Evolutionary conservation across 1,140 invertebrate genomes (phyloP).

Genomic region (Aricia agestis): DNA sequence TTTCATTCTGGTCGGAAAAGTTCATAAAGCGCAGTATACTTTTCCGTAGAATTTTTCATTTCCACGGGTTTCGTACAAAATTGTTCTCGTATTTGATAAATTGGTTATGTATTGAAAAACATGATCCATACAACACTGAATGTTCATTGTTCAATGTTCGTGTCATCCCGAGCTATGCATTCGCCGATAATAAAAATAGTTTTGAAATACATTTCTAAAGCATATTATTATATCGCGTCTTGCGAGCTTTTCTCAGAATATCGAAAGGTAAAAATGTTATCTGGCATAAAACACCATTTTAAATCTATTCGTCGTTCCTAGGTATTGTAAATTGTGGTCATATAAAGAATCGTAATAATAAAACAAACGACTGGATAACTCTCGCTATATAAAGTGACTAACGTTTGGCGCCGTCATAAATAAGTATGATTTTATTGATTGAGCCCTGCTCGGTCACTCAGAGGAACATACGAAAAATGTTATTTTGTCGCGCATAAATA

Average conservation of each 20-base stretch:
- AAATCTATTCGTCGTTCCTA: neutral
- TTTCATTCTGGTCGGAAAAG: neutral
- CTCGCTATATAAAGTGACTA: constrained; percentile 1
- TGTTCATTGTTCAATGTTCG: no score
- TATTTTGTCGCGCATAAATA: constrained; percentile 73
- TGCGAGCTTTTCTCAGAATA: neutral
- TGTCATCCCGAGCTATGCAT: neutral
- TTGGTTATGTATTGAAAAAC: neutral
- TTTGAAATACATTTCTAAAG: no score
- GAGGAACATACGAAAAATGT: constrained; percentile 71
- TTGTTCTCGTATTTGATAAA: neutral
- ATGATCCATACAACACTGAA: neutral
- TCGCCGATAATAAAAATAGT: neutral
- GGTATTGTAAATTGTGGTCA: neutral
- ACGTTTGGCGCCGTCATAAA: constrained; percentile 55
- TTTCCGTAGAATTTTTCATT: constrained; percentile 1
- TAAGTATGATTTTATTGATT: constrained; percentile 68
- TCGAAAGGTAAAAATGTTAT: neutral
- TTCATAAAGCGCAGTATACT: neutral
- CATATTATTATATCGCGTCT: no score
- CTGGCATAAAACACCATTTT: neutral
- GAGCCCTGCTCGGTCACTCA: constrained; percentile 55
- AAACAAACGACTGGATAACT: neutral
- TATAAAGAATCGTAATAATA: constrained; percentile 6
- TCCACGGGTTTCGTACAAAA: neutral